These are phyloP conservation scores for Malacosoma neustria DNA, from an alignment of 2,888 invertebrate species.

Conservation along the genomic window DNA sequence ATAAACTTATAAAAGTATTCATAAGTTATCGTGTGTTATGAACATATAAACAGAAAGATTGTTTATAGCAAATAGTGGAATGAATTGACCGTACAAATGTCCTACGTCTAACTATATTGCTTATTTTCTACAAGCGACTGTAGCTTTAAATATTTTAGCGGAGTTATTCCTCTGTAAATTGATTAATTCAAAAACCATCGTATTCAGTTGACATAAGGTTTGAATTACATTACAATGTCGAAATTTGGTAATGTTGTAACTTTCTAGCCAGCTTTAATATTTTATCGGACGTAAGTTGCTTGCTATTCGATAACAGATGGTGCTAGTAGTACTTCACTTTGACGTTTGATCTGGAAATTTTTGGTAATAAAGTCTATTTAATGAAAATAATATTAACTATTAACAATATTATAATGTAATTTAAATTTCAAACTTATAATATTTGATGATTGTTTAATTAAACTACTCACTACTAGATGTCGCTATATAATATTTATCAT, in stretches of 20 bases:
- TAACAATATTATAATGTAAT: no score
- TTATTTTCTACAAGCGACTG: conserved; percentile 39
- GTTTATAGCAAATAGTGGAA: conserved; percentile 7
- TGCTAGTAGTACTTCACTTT: conserved; percentile 7
- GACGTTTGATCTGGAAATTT: no score
- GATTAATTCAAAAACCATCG: conserved; percentile 27
- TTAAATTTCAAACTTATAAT: no score
- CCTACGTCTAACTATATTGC: conserved; percentile 30
- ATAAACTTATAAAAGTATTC: no score
- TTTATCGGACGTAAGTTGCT: conserved; percentile 27
- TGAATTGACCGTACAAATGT: conserved; percentile 27
- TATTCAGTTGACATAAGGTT: conserved; percentile 12
- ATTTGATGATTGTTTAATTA: no score
- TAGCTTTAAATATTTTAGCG: conserved; percentile 47
- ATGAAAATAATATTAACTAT: no score
- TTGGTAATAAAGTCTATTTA: no score
- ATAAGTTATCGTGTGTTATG: no score
- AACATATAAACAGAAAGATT: neutral
- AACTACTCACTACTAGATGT: no score
- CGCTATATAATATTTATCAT: no score
- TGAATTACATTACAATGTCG: conserved; percentile 20
- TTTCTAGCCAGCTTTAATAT: conserved; percentile 48
- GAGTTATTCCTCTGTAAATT: conserved; percentile 33
- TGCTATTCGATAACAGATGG: conserved; percentile 26
- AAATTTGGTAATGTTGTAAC: conserved; percentile 47